Evolutionary conservation across 2,888 invertebrate genomes (phyloP).

Genomic region (Drosophila nr. perissopoda): DNA sequence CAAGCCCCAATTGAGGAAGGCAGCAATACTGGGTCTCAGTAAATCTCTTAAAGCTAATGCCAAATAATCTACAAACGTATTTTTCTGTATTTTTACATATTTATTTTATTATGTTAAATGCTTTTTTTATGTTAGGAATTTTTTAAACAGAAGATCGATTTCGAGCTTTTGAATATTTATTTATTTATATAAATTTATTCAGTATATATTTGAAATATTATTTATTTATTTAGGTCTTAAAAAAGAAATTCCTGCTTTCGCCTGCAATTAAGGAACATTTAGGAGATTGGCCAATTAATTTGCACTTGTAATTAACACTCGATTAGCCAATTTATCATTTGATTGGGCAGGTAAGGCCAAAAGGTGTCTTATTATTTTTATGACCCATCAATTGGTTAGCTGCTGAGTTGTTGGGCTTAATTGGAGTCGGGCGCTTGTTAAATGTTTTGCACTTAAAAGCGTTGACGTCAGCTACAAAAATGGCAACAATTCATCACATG

Average conservation of each 20-base stretch:
- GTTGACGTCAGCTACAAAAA: conserved; percentile 55
- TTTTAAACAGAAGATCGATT: not conserved
- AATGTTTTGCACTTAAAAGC: conserved; percentile 63
- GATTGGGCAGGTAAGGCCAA: conserved; percentile 3
- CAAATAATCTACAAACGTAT: no score
- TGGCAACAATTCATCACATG: conserved; percentile 74
- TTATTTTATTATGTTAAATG: no score
- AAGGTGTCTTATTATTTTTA: conserved; percentile 16
- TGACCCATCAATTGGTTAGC: conserved; percentile 23
- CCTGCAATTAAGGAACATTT: not conserved
- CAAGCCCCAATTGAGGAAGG: not conserved
- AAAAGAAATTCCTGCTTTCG: not conserved
- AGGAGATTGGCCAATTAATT: not conserved
- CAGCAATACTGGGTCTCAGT: not conserved
- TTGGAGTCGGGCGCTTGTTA: conserved; percentile 55
- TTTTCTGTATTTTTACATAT: no score
- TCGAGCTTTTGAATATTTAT: not conserved
- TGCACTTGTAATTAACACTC: not conserved
- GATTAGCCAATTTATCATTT: conserved; percentile 16
- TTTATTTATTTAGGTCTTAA: not conserved
- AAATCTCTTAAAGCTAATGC: no score
- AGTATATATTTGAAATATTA: not conserved
- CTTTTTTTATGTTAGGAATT: no score
- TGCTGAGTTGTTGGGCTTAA: conserved; percentile 45
- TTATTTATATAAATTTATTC: not conserved